Conservation (phyloP, 2,888 invertebrate species). For the Platycheirus rosarum region DNA sequence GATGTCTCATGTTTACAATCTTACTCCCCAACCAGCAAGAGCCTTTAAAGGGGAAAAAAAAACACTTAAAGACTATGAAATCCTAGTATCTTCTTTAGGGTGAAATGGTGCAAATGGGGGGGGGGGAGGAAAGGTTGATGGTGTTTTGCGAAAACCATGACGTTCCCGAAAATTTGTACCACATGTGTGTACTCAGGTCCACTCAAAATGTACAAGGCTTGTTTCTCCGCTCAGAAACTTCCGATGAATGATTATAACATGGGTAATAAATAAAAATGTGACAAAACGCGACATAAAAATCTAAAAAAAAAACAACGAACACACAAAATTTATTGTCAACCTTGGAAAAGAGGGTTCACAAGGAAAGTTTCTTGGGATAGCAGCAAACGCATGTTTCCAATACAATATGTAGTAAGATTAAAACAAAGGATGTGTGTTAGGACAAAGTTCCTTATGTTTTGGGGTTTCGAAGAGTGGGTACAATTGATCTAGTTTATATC, state of each 20-base stretch:
- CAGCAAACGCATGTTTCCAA: conserved; percentile 43
- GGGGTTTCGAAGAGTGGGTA: neutral
- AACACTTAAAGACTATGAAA: conserved; percentile 50
- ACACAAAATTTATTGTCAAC: conserved; percentile 73
- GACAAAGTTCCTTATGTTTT: too few relatives aligned
- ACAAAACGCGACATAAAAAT: conserved; percentile 75
- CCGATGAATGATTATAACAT: conserved; percentile 73
- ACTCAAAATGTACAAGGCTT: conserved; percentile 51
- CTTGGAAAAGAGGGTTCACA: conserved; percentile 50
- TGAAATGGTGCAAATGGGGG: conserved; percentile 1
- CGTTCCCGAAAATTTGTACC: conserved; percentile 49
- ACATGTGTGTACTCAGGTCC: conserved; percentile 69
- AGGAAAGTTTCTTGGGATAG: conserved; percentile 57
- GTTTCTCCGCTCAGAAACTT: conserved; percentile 39
- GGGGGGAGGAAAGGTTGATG: neutral
- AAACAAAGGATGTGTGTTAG: neutral
- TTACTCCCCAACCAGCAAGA: conserved; percentile 21
- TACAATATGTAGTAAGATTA: neutral
- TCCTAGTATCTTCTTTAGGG: conserved; percentile 39
- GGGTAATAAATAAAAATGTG: conserved; percentile 74
- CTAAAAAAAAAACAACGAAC: conserved; percentile 52
- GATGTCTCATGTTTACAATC: conserved; percentile 38
- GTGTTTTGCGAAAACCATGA: conserved; percentile 61
- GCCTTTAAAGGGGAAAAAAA: conserved; percentile 64
- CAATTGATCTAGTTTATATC: conserved; percentile 55